A percentile compares a stretch with the other conserved stretches of the same genome.
Conservation (phyloP, 2,888 invertebrate genomes). For the Drosophila crucigera region DNA sequence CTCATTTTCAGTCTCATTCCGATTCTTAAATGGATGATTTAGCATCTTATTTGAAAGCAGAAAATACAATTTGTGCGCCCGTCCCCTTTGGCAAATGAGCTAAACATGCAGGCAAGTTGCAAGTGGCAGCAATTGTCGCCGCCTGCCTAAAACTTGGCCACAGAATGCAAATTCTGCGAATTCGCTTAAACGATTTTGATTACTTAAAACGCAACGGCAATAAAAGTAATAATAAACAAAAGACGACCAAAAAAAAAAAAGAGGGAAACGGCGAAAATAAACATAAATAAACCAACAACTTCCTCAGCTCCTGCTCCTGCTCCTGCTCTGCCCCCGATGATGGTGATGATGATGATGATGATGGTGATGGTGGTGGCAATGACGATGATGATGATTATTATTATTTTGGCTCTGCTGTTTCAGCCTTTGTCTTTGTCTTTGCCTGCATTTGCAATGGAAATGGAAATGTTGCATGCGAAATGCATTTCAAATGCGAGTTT, state of each 20-base stretch:
- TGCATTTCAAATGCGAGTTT: constrained; percentile 73
- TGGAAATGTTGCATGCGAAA: constrained; percentile 69
- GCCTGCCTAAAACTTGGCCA: constrained; percentile 53
- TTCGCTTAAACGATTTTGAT: constrained; percentile 76
- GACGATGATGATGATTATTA: constrained; percentile 44
- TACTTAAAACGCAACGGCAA: constrained; percentile 64
- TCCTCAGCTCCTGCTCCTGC: background rate
- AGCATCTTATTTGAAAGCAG: background rate
- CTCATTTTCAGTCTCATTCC: background rate
- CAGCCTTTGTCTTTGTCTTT: constrained; percentile 47
- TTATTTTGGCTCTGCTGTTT: constrained; percentile 43
- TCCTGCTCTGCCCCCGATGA: no score
- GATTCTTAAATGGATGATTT: background rate
- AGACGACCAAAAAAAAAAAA: constrained; percentile 12
- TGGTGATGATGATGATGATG: constrained; percentile 10
- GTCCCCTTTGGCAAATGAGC: constrained; percentile 17
- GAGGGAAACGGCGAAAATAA: constrained; percentile 22
- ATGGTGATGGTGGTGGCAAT: constrained; percentile 19
- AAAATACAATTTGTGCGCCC: background rate
- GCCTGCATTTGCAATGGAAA: constrained; percentile 67
- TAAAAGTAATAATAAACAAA: constrained; percentile 57
- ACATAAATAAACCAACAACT: constrained; percentile 51
- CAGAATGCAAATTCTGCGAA: constrained; percentile 71
- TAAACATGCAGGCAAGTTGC: constrained; percentile 44
- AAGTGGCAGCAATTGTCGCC: constrained; percentile 14